Percentiles rank a stretch among this genome's conserved stretches.
Conservation (phyloP, 2,888 invertebrate species). For the Watsonalla binaria region DNA sequence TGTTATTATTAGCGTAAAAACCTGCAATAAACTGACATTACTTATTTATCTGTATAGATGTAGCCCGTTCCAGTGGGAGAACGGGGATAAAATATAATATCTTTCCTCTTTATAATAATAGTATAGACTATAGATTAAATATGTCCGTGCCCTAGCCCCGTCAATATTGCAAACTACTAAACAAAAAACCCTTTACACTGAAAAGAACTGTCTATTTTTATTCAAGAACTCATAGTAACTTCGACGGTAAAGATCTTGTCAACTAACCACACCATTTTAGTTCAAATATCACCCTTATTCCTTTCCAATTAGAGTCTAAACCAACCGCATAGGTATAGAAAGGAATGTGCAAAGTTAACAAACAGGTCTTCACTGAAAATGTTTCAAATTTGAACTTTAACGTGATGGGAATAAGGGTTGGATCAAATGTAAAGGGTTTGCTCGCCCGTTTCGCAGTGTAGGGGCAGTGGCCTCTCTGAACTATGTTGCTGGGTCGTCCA, state of each 20-base stretch:
- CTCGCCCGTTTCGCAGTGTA: slow-evolving; percentile 35
- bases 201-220: slow-evolving; percentile 66
- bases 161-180: slow-evolving; percentile 24
- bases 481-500: slow-evolving; percentile 57
- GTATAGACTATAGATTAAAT: too few species aligned
- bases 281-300: slow-evolving; percentile 26
- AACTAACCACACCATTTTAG: slow-evolving; percentile 18
- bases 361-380: slow-evolving; percentile 15
- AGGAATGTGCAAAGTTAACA: slow-evolving; percentile 30
- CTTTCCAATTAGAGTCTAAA: slow-evolving; percentile 11
- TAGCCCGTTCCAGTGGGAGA: too few species aligned
- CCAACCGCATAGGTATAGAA: slow-evolving; percentile 8
- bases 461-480: slow-evolving; percentile 68
- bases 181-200: slow-evolving; percentile 47
- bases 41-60: too few species aligned
- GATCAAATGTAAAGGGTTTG: slow-evolving; percentile 15
- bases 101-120: too few species aligned
- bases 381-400: slow-evolving; percentile 19
- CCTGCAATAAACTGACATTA: too few species aligned
- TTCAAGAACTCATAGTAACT: slow-evolving; percentile 65
- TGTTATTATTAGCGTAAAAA: too few species aligned
- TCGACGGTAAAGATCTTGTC: slow-evolving; percentile 50
- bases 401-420: slow-evolving; percentile 16
- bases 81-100: too few species aligned
- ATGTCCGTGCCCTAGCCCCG: neutral